Percentiles rank a stretch among this genome's conserved stretches.
These are phyloP conservation scores for Galerucella nymphaeae DNA, from an alignment of 2,888 invertebrate species.

Conservation along the genomic window DNA sequence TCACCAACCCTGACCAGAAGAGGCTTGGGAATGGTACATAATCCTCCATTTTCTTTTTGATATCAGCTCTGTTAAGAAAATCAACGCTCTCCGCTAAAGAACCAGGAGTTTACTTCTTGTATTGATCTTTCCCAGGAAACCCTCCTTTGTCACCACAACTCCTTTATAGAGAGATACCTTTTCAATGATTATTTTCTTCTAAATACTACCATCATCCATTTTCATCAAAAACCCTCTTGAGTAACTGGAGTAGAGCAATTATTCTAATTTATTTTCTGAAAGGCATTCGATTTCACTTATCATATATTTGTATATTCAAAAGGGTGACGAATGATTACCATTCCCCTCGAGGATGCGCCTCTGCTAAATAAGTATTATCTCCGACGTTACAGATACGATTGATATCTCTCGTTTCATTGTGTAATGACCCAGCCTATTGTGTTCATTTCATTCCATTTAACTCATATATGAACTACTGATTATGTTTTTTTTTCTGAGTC, in stretches of 20 bases:
- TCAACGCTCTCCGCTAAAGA: no score
- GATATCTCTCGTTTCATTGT: conserved; percentile 13
- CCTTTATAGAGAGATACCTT: no score
- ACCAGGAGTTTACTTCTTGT: no score
- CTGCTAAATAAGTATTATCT: conserved; percentile 1
- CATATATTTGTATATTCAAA: conserved; percentile 7
- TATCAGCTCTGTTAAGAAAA: no score
- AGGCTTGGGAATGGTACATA: no score
- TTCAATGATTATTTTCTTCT: no score
- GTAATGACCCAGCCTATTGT: conserved; percentile 10
- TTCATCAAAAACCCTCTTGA: neutral
- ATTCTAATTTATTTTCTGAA: neutral
- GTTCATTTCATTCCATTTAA: conserved; percentile 11
- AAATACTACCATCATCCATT: neutral
- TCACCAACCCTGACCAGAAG: no score
- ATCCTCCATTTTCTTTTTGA: no score
- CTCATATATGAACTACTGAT: conserved; percentile 3
- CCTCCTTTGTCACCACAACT: no score
- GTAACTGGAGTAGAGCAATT: neutral
- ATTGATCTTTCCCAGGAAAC: no score
- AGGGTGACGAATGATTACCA: conserved; percentile 15
- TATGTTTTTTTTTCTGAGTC: neutral
- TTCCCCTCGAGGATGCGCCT: conserved; percentile 15
- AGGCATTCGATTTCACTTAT: conserved; percentile 5
- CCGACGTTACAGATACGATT: neutral